These are phyloP conservation scores for Geotrupes spiniger DNA, from an alignment of 2,888 invertebrate species.

Conservation along the genomic window DNA sequence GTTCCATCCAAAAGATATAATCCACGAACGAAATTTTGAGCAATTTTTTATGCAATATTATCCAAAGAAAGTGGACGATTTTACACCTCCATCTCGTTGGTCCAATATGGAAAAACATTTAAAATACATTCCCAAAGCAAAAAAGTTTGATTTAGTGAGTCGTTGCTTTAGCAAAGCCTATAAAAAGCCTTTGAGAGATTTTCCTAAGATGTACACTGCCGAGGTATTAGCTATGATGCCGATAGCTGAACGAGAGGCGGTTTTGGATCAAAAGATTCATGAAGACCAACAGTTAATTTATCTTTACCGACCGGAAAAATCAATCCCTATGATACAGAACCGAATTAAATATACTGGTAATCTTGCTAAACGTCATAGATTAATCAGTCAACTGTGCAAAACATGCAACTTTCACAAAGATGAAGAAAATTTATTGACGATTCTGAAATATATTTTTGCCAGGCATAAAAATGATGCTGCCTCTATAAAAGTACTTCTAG, in stretches of 20 bases:
- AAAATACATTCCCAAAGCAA: conserved; percentile 2
- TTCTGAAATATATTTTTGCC: conserved; percentile 7
- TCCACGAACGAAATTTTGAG: conserved; percentile 11
- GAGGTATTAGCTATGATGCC: conserved; percentile 6
- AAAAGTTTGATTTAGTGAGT: conserved; percentile 8
- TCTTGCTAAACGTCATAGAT: conserved; percentile 3
- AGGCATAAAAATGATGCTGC: conserved; percentile 13
- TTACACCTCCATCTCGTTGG: not conserved
- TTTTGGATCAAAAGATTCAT: conserved; percentile 7
- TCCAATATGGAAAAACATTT: conserved; percentile 3
- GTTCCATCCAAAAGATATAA: conserved; percentile 10
- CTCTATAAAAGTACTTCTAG: not conserved
- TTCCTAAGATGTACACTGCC: not conserved
- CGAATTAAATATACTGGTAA: conserved; percentile 11
- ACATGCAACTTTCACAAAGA: conserved; percentile 7
- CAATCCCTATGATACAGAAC: conserved; percentile 8
- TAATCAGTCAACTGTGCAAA: not conserved
- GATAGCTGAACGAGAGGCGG: not conserved
- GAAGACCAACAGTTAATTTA: conserved; percentile 4
- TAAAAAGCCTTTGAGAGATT: conserved; percentile 2
- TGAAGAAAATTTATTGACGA: conserved; percentile 1
- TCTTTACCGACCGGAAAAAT: not conserved
- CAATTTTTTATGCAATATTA: conserved; percentile 15
- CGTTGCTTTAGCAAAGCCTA: conserved; percentile 11
- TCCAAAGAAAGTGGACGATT: conserved; percentile 10